Conservation (phyloP, 2,113 vertebrate species). For the Lycocorax pyrrhopterus region DNA sequence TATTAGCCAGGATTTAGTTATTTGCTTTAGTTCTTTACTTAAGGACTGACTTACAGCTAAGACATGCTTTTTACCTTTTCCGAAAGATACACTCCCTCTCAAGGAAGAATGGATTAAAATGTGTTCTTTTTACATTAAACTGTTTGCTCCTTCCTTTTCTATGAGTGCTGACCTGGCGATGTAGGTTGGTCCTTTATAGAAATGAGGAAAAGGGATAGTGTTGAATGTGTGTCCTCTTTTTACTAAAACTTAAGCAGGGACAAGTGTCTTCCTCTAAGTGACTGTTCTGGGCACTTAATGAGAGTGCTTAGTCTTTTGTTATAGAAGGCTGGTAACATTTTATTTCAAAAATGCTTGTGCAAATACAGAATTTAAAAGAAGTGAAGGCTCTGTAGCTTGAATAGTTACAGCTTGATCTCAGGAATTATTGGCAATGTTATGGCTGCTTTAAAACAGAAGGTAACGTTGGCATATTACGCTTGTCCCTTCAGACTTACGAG, state of each 20-base stretch:
- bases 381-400: not conserved
- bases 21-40: slow-evolving; percentile 32
- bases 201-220: not conserved
- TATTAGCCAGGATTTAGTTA: slow-evolving; percentile 38
- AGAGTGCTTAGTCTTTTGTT: not conserved
- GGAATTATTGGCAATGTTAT: not conserved
- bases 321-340: not conserved
- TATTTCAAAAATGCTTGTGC: not conserved
- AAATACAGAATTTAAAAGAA: not conserved
- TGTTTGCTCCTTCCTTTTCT: not conserved
- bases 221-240: not conserved
- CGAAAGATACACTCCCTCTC: slow-evolving; percentile 26
- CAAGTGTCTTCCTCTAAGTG: not conserved
- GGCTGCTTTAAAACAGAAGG: not conserved
- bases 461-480: not conserved
- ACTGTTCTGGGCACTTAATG: not conserved
- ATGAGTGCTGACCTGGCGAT: not conserved
- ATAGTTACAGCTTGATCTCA: not conserved
- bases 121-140: not conserved
- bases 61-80: not conserved
- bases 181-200: slow-evolving; percentile 8
- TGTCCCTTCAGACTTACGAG: not conserved
- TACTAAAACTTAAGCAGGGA: not conserved
- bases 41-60: slow-evolving; percentile 28
- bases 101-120: slow-evolving; percentile 40